Percentiles rank a stretch among this genome's conserved stretches.
These are phyloP conservation scores for Sialia sialis DNA, from an alignment of 2,113 vertebrate genomes.

Conservation along the genomic window DNA sequence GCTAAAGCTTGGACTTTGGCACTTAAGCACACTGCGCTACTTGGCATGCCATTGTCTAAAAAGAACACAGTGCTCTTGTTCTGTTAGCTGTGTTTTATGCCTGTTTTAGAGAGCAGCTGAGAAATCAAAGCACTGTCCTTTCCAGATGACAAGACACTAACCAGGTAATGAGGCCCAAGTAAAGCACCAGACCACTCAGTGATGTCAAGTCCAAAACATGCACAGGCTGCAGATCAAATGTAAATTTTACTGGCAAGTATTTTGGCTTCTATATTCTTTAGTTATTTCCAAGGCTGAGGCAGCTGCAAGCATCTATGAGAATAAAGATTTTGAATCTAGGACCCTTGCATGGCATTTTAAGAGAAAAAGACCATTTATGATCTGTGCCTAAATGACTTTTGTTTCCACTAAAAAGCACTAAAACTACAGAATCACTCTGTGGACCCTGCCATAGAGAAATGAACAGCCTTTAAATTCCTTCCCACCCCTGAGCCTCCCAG, in stretches of 20 bases:
- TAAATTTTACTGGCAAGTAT: background rate
- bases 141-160: background rate
- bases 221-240: background rate
- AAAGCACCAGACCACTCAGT: background rate
- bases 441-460: conserved; percentile 8
- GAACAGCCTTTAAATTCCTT: conserved; percentile 48
- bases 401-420: background rate
- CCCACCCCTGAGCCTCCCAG: background rate
- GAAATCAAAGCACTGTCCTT: background rate
- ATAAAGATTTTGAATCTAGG: background rate
- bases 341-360: background rate
- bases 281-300: background rate
- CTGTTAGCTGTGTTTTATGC: background rate
- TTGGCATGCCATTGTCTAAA: background rate
- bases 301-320: background rate
- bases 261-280: background rate
- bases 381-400: background rate
- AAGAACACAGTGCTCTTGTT: background rate
- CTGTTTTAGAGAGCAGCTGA: background rate
- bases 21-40: background rate
- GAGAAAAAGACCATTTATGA: background rate
- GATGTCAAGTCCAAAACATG: background rate
- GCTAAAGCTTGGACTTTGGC: background rate
- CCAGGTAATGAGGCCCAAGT: background rate
- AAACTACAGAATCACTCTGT: background rate